phyloP scores from a whole-genome alignment of 2,113 vertebrate species.

The Podarcis muralis region DNA sequence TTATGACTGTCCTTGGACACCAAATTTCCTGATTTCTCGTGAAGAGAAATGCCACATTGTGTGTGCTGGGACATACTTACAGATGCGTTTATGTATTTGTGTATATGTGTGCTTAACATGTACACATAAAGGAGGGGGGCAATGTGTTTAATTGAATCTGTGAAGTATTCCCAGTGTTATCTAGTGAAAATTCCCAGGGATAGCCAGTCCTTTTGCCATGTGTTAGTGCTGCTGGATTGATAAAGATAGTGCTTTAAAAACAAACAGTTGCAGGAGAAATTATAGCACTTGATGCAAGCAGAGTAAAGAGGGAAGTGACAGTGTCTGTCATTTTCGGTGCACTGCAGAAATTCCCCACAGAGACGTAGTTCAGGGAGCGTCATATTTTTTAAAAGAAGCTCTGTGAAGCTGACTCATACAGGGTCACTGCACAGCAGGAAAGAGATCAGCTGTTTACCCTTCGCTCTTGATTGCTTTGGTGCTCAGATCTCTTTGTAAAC shows the following conservation, averaged over 20 bases:
- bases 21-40: constrained; percentile 17
- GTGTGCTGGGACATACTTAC: neutral
- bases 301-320: neutral
- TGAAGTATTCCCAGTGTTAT: neutral
- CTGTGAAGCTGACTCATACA: neutral
- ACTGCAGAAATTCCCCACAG: neutral
- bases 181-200: neutral
- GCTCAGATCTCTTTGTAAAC: constrained; percentile 1
- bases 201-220: neutral
- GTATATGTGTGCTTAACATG: neutral
- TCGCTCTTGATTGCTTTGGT: neutral
- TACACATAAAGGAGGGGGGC: neutral
- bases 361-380: neutral
- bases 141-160: neutral
- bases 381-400: neutral
- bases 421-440: neutral
- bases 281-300: neutral
- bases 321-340: neutral
- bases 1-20: neutral
- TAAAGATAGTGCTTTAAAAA: neutral
- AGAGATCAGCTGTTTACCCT: neutral
- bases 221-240: neutral
- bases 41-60: constrained; percentile 8
- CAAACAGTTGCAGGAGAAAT: neutral
- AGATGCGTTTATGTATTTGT: neutral